phyloP scores from a whole-genome alignment of 2,113 vertebrate genomes.

The Oncorhynchus masou region DNA sequence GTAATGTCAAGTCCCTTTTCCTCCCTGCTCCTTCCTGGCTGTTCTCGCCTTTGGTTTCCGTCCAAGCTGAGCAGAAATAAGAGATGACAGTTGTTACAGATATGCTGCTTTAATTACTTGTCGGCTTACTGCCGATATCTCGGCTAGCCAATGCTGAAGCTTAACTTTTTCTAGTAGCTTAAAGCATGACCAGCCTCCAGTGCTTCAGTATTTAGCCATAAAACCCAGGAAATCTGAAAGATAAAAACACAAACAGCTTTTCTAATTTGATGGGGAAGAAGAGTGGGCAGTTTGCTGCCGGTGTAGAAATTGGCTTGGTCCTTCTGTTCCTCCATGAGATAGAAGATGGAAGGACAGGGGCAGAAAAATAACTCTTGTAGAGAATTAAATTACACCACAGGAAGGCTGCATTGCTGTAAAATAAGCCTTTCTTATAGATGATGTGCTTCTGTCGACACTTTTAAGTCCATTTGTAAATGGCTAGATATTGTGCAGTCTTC shows the following conservation, averaged over 20 bases:
- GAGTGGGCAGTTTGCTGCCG: slow-evolving; percentile 81
- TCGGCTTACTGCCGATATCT: slow-evolving; percentile 95
- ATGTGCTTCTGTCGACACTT: slow-evolving; percentile 68
- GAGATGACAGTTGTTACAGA: slow-evolving; percentile 98
- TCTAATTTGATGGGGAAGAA: slow-evolving; percentile 80
- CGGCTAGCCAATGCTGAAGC: slow-evolving; percentile 88
- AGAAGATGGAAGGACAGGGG: slow-evolving; percentile 64
- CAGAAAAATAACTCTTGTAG: slow-evolving; percentile 67
- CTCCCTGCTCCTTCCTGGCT: slow-evolving; percentile 62
- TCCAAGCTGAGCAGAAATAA: slow-evolving; percentile 93
- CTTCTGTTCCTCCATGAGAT: slow-evolving; percentile 66
- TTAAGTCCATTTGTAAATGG: slow-evolving; percentile 79
- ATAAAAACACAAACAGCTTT: slow-evolving; percentile 79
- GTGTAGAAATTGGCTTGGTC: slow-evolving; percentile 77
- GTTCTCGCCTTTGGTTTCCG: slow-evolving; percentile 88
- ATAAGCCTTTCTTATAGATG: slow-evolving; percentile 65
- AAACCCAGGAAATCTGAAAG: slow-evolving; percentile 85
- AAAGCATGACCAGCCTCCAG: slow-evolving; percentile 91
- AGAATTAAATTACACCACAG: slow-evolving; percentile 76
- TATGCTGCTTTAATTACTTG: slow-evolving; percentile 98
- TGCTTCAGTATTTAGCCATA: slow-evolving; percentile 85
- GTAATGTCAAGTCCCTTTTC: slow-evolving; percentile 70
- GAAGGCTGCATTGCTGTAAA: slow-evolving; percentile 66
- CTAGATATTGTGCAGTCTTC: slow-evolving; percentile 70
- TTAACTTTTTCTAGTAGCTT: slow-evolving; percentile 94